Conservation (phyloP, 2,888 invertebrate species). For the Cataglyphis altisquamis region DNA sequence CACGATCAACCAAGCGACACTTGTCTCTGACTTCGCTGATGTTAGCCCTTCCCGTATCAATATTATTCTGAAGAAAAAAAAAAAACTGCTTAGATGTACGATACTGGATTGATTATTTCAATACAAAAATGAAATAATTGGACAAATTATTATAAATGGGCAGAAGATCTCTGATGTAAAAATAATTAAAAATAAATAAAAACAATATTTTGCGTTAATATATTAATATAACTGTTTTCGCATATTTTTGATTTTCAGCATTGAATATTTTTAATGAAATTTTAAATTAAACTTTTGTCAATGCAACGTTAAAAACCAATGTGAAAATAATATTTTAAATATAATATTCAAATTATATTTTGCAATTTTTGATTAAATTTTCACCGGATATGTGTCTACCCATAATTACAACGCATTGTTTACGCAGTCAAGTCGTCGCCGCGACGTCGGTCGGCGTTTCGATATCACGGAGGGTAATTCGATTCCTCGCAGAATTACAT, state of each 20-base stretch:
- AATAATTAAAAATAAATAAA: too few relatives aligned
- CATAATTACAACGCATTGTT: slow-evolving; percentile 11
- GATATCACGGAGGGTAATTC: slow-evolving; percentile 50
- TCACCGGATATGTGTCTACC: neutral
- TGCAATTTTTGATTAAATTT: neutral
- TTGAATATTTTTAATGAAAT: slow-evolving; percentile 1
- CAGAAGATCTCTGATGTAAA: neutral
- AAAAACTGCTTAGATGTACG: neutral
- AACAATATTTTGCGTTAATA: neutral
- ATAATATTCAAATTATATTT: neutral
- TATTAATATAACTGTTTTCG: neutral
- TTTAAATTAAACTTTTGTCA: neutral
- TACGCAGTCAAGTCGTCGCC: slow-evolving; percentile 45
- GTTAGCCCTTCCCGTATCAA: neutral
- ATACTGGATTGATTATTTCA: neutral
- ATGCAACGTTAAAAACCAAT: neutral
- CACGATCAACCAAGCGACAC: neutral
- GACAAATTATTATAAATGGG: neutral
- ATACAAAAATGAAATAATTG: neutral
- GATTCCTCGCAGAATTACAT: slow-evolving; percentile 52
- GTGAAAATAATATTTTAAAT: neutral
- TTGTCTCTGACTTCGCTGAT: slow-evolving; percentile 13
- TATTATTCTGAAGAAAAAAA: neutral
- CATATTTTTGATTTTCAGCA: neutral
- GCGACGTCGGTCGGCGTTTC: slow-evolving; percentile 24